These are phyloP conservation scores for Scaptomyza caliginosa DNA, from an alignment of 2,888 invertebrate genomes.

Conservation along the genomic window DNA sequence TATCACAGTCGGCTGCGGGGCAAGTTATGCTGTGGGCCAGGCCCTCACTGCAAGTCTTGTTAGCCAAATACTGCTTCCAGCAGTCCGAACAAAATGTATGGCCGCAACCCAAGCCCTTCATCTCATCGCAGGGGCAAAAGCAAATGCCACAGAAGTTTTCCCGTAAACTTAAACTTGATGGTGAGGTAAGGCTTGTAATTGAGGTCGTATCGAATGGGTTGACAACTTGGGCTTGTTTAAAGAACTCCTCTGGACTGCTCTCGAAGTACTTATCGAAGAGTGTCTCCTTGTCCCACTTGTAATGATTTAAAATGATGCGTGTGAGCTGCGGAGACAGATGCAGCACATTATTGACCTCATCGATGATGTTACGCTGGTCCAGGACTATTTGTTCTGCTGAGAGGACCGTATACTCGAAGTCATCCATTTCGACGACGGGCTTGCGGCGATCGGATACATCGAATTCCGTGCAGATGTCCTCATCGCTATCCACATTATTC, in stretches of 20 bases:
- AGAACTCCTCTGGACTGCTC: constrained; percentile 96
- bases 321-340: constrained; percentile 95
- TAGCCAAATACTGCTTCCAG: constrained; percentile 98
- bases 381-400: constrained; percentile 98
- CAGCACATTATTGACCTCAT: constrained; percentile 97
- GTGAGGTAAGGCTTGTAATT: constrained; percentile 86
- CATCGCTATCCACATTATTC: constrained; percentile 88
- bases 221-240: constrained; percentile 96
- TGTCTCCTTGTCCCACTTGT: constrained; percentile 99
- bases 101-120: constrained; percentile 98
- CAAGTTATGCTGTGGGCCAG: constrained; percentile 98
- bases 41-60: constrained; percentile 99
- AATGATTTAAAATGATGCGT: constrained; percentile 97
- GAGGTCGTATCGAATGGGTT: constrained; percentile 91
- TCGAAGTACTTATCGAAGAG: constrained; percentile 98
- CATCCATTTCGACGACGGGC: constrained; percentile 92
- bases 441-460: constrained; percentile 90
- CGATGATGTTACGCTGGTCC: constrained; percentile 98
- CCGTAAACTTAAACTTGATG: constrained; percentile 80
- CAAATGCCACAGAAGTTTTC: constrained; percentile 95
- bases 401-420: constrained; percentile 96
- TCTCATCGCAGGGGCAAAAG: constrained; percentile 93
- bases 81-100: constrained; percentile 97
- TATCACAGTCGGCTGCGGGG: constrained; percentile 98
- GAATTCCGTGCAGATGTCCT: constrained; percentile 93